Percentiles rank a stretch among this genome's conserved stretches.
phyloP scores from a whole-genome alignment of 2,113 vertebrate species.

The Lasiurus cinereus region DNA sequence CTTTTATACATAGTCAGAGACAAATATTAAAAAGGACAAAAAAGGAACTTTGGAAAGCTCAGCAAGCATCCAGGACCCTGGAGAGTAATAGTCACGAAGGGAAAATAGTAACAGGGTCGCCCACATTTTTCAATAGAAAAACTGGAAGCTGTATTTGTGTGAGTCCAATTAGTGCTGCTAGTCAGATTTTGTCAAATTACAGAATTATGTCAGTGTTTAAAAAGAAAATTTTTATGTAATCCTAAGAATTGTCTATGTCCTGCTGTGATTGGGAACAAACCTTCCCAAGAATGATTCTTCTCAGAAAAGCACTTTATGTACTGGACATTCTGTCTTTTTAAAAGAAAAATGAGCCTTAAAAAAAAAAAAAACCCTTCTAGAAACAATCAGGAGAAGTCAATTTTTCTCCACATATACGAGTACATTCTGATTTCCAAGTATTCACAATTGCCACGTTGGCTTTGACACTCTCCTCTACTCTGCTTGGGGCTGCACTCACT shows the following conservation, averaged over 20 bases:
- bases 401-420: neutral
- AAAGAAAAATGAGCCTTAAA: constrained; percentile 30
- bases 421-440: neutral
- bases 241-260: neutral
- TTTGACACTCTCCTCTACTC: neutral
- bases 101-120: neutral
- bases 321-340: neutral
- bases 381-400: constrained; percentile 15
- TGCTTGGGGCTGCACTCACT: neutral
- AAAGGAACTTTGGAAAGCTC: constrained; percentile 20
- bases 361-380: neutral
- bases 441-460: neutral
- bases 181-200: constrained; percentile 57
- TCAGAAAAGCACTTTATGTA: constrained; percentile 44
- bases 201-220: constrained; percentile 4
- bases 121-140: constrained; percentile 47
- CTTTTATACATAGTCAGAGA: neutral
- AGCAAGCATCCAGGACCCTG: neutral
- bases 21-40: constrained; percentile 16
- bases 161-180: constrained; percentile 14
- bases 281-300: constrained; percentile 31
- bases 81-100: neutral
- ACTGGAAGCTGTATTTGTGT: neutral
- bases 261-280: neutral
- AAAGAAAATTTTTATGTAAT: constrained; percentile 23